phyloP scores from a whole-genome alignment of 2,797 vertebrate species.

The Dendrocincla tyrannina region DNA sequence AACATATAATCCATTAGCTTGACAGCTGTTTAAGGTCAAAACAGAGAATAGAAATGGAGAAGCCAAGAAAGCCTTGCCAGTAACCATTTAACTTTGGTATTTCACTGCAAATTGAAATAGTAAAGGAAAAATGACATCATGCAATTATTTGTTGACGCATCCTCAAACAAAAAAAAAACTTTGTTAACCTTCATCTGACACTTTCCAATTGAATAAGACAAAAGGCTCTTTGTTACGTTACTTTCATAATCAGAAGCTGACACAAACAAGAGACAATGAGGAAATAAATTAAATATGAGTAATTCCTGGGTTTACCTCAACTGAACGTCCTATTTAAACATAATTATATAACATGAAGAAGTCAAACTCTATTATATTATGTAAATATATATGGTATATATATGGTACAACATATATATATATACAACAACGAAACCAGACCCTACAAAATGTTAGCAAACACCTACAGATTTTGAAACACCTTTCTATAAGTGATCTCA shows the following conservation, averaged over 20 bases:
- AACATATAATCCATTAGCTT: slow-evolving; percentile 37
- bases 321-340: background rate
- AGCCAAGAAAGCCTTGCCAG: background rate
- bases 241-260: background rate
- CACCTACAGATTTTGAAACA: background rate
- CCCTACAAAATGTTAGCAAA: background rate
- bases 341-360: too few species aligned
- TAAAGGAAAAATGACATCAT: background rate
- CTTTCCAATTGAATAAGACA: background rate
- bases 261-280: background rate
- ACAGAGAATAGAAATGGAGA: background rate
- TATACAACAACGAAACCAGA: background rate
- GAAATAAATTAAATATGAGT: background rate
- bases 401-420: too few species aligned
- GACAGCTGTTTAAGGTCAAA: background rate
- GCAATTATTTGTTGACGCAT: background rate
- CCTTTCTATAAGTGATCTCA: background rate
- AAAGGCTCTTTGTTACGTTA: background rate
- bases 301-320: background rate
- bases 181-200: background rate
- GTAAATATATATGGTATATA: too few species aligned
- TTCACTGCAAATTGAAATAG: background rate
- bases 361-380: too few species aligned
- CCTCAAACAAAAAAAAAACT: background rate
- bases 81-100: background rate